Evolutionary conservation across 2,113 vertebrate genomes (phyloP).

Genomic region (Halcyon senegalensis): DNA sequence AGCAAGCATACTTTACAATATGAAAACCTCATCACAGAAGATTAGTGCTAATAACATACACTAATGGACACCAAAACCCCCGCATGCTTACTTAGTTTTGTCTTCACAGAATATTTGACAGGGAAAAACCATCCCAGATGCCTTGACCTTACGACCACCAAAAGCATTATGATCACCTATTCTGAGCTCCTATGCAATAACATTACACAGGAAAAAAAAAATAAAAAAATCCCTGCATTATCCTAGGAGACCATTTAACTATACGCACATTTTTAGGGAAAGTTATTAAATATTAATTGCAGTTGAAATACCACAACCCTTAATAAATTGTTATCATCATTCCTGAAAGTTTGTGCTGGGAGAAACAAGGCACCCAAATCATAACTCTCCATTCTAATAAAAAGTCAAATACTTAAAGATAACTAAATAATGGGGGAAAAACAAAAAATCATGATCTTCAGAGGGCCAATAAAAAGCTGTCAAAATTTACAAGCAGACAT

Average conservation of each 20-base stretch:
- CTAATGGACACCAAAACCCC: background rate
- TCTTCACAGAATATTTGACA: background rate
- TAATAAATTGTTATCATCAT: background rate
- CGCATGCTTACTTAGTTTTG: background rate
- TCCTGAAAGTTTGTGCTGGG: background rate
- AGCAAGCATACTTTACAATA: background rate
- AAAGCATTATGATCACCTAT: background rate
- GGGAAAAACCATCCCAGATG: background rate
- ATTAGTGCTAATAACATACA: background rate
- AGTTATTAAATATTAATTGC: background rate
- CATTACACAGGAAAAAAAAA: background rate
- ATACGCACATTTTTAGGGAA: background rate
- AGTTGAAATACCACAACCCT: background rate
- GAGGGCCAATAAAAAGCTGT: background rate
- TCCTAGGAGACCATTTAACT: background rate
- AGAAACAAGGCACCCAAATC: background rate
- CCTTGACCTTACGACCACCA: background rate
- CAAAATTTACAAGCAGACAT: background rate
- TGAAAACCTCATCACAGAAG: background rate
- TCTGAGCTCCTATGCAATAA: background rate
- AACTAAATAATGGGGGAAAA: background rate
- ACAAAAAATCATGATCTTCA: background rate
- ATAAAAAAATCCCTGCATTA: background rate
- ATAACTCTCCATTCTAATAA: background rate
- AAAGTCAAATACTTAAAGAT: background rate